phyloP scores from a whole-genome alignment of 2,888 invertebrate genomes.

The Masnerella sp. region DNA sequence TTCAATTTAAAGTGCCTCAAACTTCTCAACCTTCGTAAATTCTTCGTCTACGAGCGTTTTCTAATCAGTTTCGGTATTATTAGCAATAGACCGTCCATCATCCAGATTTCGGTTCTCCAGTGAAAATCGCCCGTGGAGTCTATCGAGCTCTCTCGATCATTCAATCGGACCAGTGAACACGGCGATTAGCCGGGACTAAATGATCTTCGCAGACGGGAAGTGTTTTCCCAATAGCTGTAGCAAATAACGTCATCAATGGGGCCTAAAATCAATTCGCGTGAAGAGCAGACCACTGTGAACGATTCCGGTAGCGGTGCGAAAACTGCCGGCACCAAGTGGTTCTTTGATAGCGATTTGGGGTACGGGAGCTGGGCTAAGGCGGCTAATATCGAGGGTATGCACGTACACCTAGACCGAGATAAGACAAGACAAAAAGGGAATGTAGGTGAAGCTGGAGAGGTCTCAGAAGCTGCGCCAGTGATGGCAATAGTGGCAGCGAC shows the following conservation, averaged over 20 bases:
- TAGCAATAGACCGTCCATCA: no score
- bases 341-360: no score
- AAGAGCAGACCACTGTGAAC: not conserved
- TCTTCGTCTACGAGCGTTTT: no score
- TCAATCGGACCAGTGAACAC: not conserved
- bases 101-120: no score
- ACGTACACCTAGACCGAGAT: slow-evolving; percentile 61
- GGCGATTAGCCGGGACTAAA: not conserved
- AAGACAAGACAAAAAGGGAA: slow-evolving; percentile 68
- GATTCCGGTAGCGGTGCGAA: slow-evolving; percentile 9
- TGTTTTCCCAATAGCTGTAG: slow-evolving; percentile 21
- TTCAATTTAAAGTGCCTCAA: no score
- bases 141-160: no score
- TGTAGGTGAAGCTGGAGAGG: slow-evolving; percentile 69
- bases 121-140: no score
- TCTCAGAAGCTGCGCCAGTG: slow-evolving; percentile 51
- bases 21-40: no score
- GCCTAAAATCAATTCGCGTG: slow-evolving; percentile 29
- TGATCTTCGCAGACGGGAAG: slow-evolving; percentile 13
- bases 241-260: slow-evolving; percentile 26
- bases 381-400: slow-evolving; percentile 41
- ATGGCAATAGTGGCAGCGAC: slow-evolving; percentile 56
- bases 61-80: no score
- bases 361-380: no score
- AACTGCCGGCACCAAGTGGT: no score